Percentiles rank a stretch among this genome's conserved stretches.
phyloP scores from a whole-genome alignment of 2,888 invertebrate genomes.

The Lissocephala sabroskyi region DNA sequence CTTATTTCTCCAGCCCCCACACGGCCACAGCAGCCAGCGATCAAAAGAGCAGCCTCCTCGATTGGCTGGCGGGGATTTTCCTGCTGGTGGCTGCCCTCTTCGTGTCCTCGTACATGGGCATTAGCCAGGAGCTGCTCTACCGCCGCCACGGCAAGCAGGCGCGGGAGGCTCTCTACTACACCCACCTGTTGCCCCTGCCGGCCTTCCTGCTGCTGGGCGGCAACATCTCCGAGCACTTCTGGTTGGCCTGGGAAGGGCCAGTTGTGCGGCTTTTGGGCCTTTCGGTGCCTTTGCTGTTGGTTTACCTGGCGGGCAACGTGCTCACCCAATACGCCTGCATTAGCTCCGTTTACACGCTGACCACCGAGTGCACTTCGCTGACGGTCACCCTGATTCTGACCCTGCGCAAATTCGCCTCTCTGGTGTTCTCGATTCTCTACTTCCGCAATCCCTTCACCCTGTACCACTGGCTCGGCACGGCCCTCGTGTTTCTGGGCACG shows the following conservation, averaged over 20 bases:
- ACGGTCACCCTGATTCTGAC: slow-evolving; percentile 96
- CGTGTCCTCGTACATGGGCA: slow-evolving; percentile 93
- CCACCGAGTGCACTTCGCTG: slow-evolving; percentile 91
- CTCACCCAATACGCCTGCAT: slow-evolving; percentile 94
- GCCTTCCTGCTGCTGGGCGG: slow-evolving; percentile 84
- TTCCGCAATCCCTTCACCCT: slow-evolving; percentile 94
- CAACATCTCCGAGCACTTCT: slow-evolving; percentile 81
- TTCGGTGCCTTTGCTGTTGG: slow-evolving; percentile 33
- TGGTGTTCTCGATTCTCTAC: slow-evolving; percentile 91
- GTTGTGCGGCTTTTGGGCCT: slow-evolving; percentile 20
- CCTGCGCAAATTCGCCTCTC: slow-evolving; percentile 93
- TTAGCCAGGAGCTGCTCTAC: slow-evolving; percentile 91
- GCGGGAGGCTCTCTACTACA: slow-evolving; percentile 87
- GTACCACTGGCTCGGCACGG: slow-evolving; percentile 91
- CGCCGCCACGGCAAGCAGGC: slow-evolving; percentile 90
- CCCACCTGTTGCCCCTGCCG: slow-evolving; percentile 90
- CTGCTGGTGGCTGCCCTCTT: slow-evolving; percentile 89
- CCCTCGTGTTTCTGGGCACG: slow-evolving; percentile 91
- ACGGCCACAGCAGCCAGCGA: not conserved
- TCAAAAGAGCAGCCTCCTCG: slow-evolving; percentile 14
- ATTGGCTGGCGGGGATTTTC: slow-evolving; percentile 81
- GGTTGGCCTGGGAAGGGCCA: slow-evolving; percentile 24
- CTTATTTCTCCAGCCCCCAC: slow-evolving; percentile 70
- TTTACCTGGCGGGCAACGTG: slow-evolving; percentile 83
- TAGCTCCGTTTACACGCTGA: slow-evolving; percentile 92